Conservation (phyloP, 2,797 vertebrate species). For the Heteromormyrus szaboi region DNA sequence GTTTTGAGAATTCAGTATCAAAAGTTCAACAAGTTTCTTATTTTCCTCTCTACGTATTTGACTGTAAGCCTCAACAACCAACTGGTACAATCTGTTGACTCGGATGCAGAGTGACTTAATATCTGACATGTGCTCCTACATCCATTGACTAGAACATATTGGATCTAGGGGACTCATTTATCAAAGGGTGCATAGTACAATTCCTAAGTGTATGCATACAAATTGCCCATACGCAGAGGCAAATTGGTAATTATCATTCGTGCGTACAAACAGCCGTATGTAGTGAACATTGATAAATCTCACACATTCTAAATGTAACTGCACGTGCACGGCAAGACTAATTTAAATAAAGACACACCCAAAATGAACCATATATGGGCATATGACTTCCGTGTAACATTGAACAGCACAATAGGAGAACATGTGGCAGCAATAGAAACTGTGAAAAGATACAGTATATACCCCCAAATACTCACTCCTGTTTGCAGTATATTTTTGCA, state of each 20-base stretch:
- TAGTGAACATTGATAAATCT: neutral
- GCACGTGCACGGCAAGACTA: neutral
- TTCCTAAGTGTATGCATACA: slow-evolving; percentile 13
- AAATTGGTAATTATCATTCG: neutral
- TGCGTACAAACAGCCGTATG: neutral
- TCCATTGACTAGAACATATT: neutral
- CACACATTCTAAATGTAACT: neutral
- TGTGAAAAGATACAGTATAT: neutral
- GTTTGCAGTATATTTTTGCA: neutral
- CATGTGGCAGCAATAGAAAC: neutral
- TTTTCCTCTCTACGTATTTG: neutral
- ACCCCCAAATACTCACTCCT: neutral
- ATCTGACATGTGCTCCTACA: neutral
- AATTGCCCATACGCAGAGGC: slow-evolving; percentile 12
- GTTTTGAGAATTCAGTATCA: neutral
- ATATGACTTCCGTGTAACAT: neutral
- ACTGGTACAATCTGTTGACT: neutral
- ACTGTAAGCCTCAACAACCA: neutral
- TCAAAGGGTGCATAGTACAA: neutral
- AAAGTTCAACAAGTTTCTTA: neutral
- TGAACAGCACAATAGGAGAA: neutral
- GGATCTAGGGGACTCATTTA: neutral
- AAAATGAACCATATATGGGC: neutral
- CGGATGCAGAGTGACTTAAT: neutral
- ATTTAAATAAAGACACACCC: neutral